Conservation (phyloP, 2,113 vertebrate species). For the Hystrix brachyura region DNA sequence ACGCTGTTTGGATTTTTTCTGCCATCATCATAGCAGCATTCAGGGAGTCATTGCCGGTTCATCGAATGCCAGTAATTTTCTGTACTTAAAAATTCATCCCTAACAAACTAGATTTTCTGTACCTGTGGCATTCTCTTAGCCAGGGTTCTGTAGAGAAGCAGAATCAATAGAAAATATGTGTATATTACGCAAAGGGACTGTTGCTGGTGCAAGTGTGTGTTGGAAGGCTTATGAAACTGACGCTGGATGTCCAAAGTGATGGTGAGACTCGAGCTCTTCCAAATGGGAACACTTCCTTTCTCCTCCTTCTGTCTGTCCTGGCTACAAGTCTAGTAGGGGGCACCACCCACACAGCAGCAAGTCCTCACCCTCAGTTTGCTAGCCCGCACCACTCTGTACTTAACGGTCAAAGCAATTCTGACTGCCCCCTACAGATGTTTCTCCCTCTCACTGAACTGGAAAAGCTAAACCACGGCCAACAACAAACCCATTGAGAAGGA, state of each 20-base stretch:
- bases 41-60: not conserved
- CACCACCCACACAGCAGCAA: too few species aligned
- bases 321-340: not conserved
- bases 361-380: not conserved
- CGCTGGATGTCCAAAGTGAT: not conserved
- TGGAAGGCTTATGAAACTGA: not conserved
- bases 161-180: not conserved
- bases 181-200: not conserved
- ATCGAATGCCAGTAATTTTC: conserved; percentile 33
- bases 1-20: not conserved
- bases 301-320: not conserved
- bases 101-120: conserved; percentile 60
- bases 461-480: conserved; percentile 2
- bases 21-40: not conserved
- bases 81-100: conserved; percentile 68
- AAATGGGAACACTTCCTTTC: not conserved
- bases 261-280: not conserved
- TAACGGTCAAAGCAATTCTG: not conserved
- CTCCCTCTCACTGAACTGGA: not conserved
- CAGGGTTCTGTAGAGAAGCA: not conserved
- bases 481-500: not conserved
- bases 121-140: conserved; percentile 28
- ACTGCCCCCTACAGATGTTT: conserved; percentile 28
- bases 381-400: not conserved
- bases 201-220: not conserved